phyloP scores from a whole-genome alignment of 2,797 vertebrate species.

The Ctenosaura bakeri region DNA sequence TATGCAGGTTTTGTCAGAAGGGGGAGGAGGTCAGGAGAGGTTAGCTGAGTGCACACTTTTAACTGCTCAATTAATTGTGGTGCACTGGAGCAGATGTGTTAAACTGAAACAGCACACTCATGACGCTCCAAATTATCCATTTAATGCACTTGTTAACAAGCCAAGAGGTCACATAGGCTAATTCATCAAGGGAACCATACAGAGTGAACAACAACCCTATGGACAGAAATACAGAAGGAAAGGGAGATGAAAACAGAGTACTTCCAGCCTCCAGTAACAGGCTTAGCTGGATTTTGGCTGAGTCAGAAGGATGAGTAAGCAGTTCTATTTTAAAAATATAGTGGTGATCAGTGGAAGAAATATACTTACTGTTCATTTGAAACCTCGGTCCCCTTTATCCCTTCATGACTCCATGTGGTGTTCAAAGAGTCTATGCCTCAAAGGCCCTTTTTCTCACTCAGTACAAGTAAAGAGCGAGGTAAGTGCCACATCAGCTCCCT shows the following conservation, averaged over 20 bases:
- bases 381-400: constrained; percentile 4
- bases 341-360: background rate
- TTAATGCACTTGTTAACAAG: background rate
- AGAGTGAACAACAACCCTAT: background rate
- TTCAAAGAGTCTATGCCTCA: constrained; percentile 23
- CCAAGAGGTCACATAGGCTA: background rate
- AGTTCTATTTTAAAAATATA: background rate
- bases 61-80: background rate
- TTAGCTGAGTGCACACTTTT: background rate
- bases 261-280: background rate
- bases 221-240: constrained; percentile 4
- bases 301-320: constrained; percentile 26
- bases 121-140: background rate
- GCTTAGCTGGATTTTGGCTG: background rate
- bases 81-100: background rate
- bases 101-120: background rate
- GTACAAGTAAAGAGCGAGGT: constrained; percentile 22
- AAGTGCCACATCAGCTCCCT: constrained; percentile 27
- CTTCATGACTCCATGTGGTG: constrained; percentile 22
- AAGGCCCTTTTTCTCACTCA: constrained; percentile 30
- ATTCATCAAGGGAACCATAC: background rate
- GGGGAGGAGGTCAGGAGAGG: background rate
- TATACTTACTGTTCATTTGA: constrained; percentile 48
- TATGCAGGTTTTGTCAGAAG: background rate
- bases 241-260: background rate